Evolutionary conservation across 2,888 invertebrate species (phyloP), one percentile per base, ranked within the genome.

Genomic region (Conus canariensis): DNA sequence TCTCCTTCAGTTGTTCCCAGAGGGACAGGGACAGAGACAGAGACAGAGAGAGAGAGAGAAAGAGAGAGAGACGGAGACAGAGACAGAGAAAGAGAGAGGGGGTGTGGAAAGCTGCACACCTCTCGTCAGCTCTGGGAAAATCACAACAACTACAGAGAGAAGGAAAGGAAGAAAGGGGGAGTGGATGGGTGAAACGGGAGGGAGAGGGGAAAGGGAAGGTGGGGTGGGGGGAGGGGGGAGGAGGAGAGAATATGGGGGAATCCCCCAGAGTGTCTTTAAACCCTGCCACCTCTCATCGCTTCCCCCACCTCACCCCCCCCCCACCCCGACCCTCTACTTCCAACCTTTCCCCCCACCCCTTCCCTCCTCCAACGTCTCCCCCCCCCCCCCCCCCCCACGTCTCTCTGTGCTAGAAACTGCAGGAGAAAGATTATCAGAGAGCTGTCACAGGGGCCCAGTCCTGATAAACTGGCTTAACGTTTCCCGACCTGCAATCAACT

Each of bases 401-500:
- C 83, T 30, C 45, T 45, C 45, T 45, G 45, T 45, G 45, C 70
- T 22, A 8, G 19, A 7, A 12, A 22, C 83, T 10, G 89, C 30
- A 6, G 45, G 60, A n/a, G 89, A 22, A 67, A 60, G 89, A 45
- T 80, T 80, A 88, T 80, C 80, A 60, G 82, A 60, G 80, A 88
- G 60, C 60, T 80, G 88, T 88, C 80, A 77, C 56, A 82, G 88
- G 77, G 64, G 64, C 64, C 12, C 64, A 80, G 25, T 77, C 80
- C 80, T 77, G 45, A 80, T 88, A 88, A 88, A 88, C 88, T 58
- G 80, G 88, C n/a, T 60, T 88, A 59, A 82, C 16, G 59, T 80
- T 60, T 80, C 88, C 56, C 88, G 88, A 88, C 80, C 80, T 82
- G 30, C 88, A 82, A 88, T 88, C 74, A 88, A 30, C 60, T 64